Conservation (phyloP, 30 jellyfish, hydroid and myxozoan genomes). For the Mastigias papua region DNA sequence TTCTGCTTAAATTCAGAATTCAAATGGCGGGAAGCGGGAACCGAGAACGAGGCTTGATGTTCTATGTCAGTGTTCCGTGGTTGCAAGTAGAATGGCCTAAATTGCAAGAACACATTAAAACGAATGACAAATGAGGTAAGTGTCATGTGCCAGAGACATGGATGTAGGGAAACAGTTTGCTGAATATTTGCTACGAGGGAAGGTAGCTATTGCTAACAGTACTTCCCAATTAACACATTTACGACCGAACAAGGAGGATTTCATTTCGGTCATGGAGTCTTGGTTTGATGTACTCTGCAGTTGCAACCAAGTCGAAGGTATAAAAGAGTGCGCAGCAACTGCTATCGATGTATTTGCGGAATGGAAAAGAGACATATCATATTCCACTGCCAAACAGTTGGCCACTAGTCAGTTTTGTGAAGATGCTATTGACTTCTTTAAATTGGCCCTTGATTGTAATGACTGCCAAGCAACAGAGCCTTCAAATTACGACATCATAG, state of each 20-base stretch:
- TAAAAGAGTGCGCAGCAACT: slow-evolving; percentile 64
- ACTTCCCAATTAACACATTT: neutral
- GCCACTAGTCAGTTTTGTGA: neutral
- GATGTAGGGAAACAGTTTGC: slow-evolving; percentile 49
- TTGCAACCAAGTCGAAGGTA: slow-evolving; percentile 28
- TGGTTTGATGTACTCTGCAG: slow-evolving; percentile 62
- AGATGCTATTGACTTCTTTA: slow-evolving; percentile 57
- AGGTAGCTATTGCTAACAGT: neutral
- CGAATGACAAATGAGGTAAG: no score
- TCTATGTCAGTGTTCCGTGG: no score
- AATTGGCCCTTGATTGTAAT: neutral
- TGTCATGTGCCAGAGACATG: slow-evolving; percentile 10
- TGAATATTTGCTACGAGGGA: slow-evolving; percentile 21
- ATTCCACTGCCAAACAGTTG: slow-evolving; percentile 51
- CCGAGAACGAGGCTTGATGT: neutral
- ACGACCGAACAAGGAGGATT: slow-evolving; percentile 44
- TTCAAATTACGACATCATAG: slow-evolving; percentile 35
- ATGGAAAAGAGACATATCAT: slow-evolving; percentile 49
- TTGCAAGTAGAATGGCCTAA: no score
- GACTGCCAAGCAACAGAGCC: neutral
- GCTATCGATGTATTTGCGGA: slow-evolving; percentile 62
- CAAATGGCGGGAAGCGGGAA: no score
- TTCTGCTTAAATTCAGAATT: no score
- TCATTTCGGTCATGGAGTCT: slow-evolving; percentile 31
- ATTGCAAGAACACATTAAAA: no score